A percentile compares a stretch with the other conserved stretches of the same genome.
These are phyloP conservation scores for Ambastaia sidthimunki DNA, from an alignment of 2,797 vertebrate species.

Conservation along the genomic window DNA sequence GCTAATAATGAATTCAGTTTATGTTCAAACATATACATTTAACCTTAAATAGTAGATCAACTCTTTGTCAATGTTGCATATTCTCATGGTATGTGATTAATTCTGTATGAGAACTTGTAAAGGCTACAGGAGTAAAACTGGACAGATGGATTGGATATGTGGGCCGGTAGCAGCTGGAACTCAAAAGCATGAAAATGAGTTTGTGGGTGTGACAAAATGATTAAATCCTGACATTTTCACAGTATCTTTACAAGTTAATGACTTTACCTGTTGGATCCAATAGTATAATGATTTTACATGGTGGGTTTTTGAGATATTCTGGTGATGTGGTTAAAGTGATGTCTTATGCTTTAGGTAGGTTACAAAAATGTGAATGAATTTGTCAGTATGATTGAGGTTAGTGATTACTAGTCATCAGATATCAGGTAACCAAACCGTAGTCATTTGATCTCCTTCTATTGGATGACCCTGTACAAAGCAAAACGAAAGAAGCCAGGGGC, in stretches of 20 bases:
- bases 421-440: conserved; percentile 56
- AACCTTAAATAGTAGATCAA: too few relatives aligned
- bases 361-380: not conserved
- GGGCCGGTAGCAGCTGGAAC: not conserved
- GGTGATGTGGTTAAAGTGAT: not conserved
- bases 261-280: not conserved
- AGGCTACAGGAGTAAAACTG: not conserved
- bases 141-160: not conserved
- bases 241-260: not conserved
- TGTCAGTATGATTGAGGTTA: conserved; percentile 49
- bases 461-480: not conserved
- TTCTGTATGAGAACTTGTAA: not conserved
- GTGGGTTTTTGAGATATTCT: not conserved
- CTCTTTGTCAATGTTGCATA: not conserved
- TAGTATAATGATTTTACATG: not conserved
- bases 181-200: not conserved
- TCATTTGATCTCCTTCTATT: not conserved
- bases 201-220: not conserved
- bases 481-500: conserved; percentile 12
- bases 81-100: not conserved
- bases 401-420: conserved; percentile 65
- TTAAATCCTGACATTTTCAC: not conserved
- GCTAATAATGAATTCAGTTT: not conserved
- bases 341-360: not conserved
- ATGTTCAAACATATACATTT: not conserved